Percentiles rank a stretch among this genome's conserved stretches.
Evolutionary conservation across 2,113 vertebrate species (phyloP).

Genomic region (Grallaria varia): DNA sequence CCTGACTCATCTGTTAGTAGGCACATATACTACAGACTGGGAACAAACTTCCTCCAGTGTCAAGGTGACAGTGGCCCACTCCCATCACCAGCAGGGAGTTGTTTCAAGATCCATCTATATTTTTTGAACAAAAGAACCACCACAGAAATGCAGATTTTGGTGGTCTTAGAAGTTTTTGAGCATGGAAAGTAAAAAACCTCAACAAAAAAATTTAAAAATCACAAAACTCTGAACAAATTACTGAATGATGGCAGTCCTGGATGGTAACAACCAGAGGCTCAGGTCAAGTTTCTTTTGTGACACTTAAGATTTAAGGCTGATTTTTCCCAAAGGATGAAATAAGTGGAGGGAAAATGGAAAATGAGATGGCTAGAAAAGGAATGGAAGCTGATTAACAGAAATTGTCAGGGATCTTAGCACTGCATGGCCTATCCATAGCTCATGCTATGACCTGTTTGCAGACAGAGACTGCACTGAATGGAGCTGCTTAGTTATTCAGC

Average conservation of each 20-base stretch:
- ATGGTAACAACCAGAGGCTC: background rate
- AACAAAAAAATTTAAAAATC: background rate
- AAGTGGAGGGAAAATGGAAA: background rate
- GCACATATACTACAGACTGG: background rate
- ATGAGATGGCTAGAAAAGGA: background rate
- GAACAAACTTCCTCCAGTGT: background rate
- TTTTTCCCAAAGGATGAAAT: background rate
- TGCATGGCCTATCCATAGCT: background rate
- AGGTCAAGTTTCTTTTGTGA: background rate
- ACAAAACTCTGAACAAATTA: background rate
- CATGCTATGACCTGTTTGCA: background rate
- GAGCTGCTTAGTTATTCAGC: constrained; percentile 34
- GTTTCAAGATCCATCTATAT: background rate
- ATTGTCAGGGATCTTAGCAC: background rate
- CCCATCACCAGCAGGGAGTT: background rate
- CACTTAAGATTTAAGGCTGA: background rate
- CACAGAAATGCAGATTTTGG: background rate
- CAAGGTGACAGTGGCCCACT: background rate
- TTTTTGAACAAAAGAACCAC: background rate
- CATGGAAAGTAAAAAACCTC: background rate
- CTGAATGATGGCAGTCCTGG: background rate
- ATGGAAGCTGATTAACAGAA: background rate
- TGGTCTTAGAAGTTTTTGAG: background rate
- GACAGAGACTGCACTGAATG: background rate
- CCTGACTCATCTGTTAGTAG: background rate